phyloP scores from a whole-genome alignment of 2,113 vertebrate genomes.

The Toxotes jaculatrix region DNA sequence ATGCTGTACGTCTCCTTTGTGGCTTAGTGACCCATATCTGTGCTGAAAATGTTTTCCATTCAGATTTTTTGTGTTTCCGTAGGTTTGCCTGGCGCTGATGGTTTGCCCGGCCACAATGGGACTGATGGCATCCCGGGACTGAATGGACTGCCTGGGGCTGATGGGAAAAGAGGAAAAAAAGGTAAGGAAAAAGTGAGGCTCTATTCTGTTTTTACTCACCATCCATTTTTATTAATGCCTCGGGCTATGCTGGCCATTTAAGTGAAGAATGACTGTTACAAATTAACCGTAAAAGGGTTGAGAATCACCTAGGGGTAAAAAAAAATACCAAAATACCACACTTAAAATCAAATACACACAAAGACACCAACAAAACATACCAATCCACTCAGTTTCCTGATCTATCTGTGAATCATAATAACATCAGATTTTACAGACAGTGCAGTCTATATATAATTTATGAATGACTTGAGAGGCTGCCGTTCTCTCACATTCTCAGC shows the following conservation, averaged over 20 bases:
- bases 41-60: slow-evolving; percentile 11
- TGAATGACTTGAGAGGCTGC: slow-evolving; percentile 22
- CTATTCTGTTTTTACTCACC: not conserved
- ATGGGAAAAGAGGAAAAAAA: slow-evolving; percentile 91
- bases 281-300: slow-evolving; percentile 50
- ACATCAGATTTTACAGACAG: slow-evolving; percentile 10
- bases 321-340: slow-evolving; percentile 11
- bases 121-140: slow-evolving; percentile 89
- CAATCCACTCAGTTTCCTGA: slow-evolving; percentile 3
- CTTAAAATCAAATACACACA: slow-evolving; percentile 24
- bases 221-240: slow-evolving; percentile 34
- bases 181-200: slow-evolving; percentile 82
- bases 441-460: slow-evolving; percentile 17
- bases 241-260: slow-evolving; percentile 48
- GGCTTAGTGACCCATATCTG: slow-evolving; percentile 41
- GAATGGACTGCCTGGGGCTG: slow-evolving; percentile 86
- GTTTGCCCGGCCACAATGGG: slow-evolving; percentile 90
- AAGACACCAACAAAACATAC: not conserved
- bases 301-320: slow-evolving; percentile 44
- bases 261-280: slow-evolving; percentile 28
- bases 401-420: not conserved
- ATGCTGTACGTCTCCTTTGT: slow-evolving; percentile 18
- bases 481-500: slow-evolving; percentile 38
- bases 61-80: slow-evolving; percentile 33
- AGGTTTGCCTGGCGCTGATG: slow-evolving; percentile 89